Evolutionary conservation across 2,888 invertebrate genomes (phyloP).

Genomic region (Alloscopus bannaensis): DNA sequence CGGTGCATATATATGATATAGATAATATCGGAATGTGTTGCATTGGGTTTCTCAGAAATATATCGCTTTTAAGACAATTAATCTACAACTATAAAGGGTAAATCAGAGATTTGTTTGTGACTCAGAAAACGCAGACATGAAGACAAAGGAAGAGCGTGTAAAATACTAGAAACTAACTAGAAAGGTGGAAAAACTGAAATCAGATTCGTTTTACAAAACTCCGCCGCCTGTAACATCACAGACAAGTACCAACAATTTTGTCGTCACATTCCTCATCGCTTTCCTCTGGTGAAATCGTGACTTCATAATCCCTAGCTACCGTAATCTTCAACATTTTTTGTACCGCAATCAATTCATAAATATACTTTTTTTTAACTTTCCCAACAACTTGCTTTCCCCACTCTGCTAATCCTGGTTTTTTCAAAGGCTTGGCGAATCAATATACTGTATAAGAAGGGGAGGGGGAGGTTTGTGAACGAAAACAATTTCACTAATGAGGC

Average conservation of each 20-base stretch:
- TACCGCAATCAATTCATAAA: slow-evolving; percentile 58
- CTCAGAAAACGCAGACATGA: slow-evolving; percentile 2
- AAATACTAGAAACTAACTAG: no score
- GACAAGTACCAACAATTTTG: slow-evolving; percentile 64
- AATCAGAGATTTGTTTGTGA: no score
- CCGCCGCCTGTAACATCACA: slow-evolving; percentile 65
- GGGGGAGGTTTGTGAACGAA: not conserved
- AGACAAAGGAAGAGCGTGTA: slow-evolving; percentile 31
- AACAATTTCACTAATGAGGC: slow-evolving; percentile 51
- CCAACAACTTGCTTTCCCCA: not conserved
- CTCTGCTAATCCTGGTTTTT: slow-evolving; percentile 18
- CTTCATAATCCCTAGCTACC: slow-evolving; percentile 39
- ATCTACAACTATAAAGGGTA: no score
- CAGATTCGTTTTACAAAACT: slow-evolving; percentile 47
- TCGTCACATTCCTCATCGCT: slow-evolving; percentile 57
- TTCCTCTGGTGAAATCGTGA: slow-evolving; percentile 47
- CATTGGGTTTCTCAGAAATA: slow-evolving; percentile 17
- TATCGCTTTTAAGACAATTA: not conserved
- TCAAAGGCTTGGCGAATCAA: slow-evolving; percentile 29
- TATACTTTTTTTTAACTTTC: slow-evolving; percentile 41
- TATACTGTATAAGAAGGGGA: not conserved
- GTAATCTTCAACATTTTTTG: slow-evolving; percentile 51
- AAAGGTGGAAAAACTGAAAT: slow-evolving; percentile 37
- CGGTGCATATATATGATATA: slow-evolving; percentile 31
- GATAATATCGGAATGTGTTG: slow-evolving; percentile 46